Conservation (phyloP, 2,888 invertebrate species). For the Calameuta filiformis region DNA sequence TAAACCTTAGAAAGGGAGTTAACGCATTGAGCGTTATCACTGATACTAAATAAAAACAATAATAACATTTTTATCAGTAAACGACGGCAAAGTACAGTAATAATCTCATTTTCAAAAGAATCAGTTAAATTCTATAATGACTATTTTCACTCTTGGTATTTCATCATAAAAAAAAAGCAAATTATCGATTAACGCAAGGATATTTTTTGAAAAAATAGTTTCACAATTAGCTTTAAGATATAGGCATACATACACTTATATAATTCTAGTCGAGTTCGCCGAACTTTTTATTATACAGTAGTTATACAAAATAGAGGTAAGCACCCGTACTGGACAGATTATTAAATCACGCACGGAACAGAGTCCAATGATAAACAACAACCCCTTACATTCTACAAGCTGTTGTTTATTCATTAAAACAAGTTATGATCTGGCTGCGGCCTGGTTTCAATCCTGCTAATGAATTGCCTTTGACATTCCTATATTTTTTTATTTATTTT, state of each 20-base stretch:
- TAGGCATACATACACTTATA: background rate
- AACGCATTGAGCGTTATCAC: background rate
- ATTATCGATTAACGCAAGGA: too few relatives aligned
- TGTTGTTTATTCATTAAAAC: background rate
- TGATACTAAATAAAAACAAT: background rate
- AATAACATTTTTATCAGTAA: background rate
- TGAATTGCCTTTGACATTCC: background rate
- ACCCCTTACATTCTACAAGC: background rate
- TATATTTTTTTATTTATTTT: background rate
- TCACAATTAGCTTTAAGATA: background rate
- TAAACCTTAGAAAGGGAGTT: background rate
- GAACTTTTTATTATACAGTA: background rate
- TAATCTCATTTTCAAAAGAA: background rate
- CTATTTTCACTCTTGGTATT: background rate
- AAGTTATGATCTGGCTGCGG: background rate
- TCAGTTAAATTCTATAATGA: background rate
- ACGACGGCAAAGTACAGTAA: background rate
- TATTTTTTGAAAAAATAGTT: background rate
- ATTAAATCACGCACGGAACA: slow-evolving; percentile 26
- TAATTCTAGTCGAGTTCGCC: background rate
- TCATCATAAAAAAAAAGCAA: background rate
- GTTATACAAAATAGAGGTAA: background rate
- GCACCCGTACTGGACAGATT: slow-evolving; percentile 7
- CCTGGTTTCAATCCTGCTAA: background rate
- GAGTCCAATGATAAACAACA: slow-evolving; percentile 23